Base-by-base conservation (phyloP, 2,888 invertebrate genomes). In the Cepaea hortensis region DNA sequence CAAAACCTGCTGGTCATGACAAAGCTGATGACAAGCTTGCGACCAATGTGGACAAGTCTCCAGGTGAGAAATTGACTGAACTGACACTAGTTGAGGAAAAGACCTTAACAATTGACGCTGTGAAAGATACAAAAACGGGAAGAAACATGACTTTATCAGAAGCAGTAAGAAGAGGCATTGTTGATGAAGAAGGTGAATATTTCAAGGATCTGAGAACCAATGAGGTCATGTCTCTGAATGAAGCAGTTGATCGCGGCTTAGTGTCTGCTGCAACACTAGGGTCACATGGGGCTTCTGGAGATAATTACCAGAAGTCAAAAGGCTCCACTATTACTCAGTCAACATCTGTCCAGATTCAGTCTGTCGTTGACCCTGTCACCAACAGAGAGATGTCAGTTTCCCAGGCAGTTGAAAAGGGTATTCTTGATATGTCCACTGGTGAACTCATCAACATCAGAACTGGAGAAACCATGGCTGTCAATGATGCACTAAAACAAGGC, bases 391-490 rank as follows among this genome's bases (percentile, higher is more conserved):
- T 97, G 80, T 91, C 97, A 73, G 90, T 92, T 18, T 88, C 92
- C 72, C 89, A 93, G 82, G 95, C 95, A 48, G 91, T 95, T 11
- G 92, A 93, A 46, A 97, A 97, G 95, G 97, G 97, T 85, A 95
- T 98, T 92, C 96, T 98, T 88, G 97, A 98, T 91, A 90, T 91
- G 18, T 89, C 90, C 15, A 90, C 85, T 83, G 91, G 92, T 15
- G 84, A 90, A 15, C 89, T 92, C 0, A 88, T 90, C 48, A 91
- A 93, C 85, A 89, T 87, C 62, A 91, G 96, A 88, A 96, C 96
- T 90, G 97, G 97, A 85, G 96, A 96, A 92, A 96, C 96, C 96
- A 96, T 95, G 96, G 96, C 96, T 73, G 96, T 98, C 4, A 97
- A 97, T 93, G 97, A 98, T 94, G 98, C 98, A 62, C 96, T 91